A percentile compares a stretch with the other conserved stretches of the same genome.
phyloP scores from a whole-genome alignment of 2,888 invertebrate species.

The Epinotia nisella region DNA sequence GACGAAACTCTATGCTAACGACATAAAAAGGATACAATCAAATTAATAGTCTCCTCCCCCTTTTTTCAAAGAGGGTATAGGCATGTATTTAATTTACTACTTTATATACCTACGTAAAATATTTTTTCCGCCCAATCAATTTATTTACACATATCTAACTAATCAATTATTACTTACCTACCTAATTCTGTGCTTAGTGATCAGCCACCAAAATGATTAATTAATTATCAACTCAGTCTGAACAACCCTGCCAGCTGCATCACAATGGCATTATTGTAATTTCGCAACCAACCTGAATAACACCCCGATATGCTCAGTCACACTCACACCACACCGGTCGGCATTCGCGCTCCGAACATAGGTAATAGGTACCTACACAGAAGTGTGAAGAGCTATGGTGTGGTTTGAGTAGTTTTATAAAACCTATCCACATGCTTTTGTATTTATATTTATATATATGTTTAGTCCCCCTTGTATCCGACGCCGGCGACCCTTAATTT shows the following conservation, averaged over 20 bases:
- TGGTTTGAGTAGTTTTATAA: background rate
- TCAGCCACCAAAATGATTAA: background rate
- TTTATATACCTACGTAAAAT: too few relatives aligned
- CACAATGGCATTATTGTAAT: slow-evolving; percentile 59
- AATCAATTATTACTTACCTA: background rate
- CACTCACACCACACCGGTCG: slow-evolving; percentile 51
- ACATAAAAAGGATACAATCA: background rate
- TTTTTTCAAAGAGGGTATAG: background rate
- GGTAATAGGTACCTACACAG: slow-evolving; percentile 19
- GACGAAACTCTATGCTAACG: background rate
- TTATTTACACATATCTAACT: too few relatives aligned
- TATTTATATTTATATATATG: too few relatives aligned
- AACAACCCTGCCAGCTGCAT: slow-evolving; percentile 50
- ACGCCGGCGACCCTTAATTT: too few relatives aligned
- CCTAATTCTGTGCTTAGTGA: background rate
- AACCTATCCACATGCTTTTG: background rate
- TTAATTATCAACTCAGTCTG: background rate
- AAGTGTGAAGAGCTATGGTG: slow-evolving; percentile 10
- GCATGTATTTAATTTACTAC: too few relatives aligned
- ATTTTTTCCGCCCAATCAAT: background rate
- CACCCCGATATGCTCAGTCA: slow-evolving; percentile 54
- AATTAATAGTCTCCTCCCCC: background rate
- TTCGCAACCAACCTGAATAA: slow-evolving; percentile 55
- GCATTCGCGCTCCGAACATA: slow-evolving; percentile 57
- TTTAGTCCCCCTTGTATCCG: too few relatives aligned